phyloP scores from a whole-genome alignment of 2,888 invertebrate species.

The Caenorhabditis auriculariae region DNA sequence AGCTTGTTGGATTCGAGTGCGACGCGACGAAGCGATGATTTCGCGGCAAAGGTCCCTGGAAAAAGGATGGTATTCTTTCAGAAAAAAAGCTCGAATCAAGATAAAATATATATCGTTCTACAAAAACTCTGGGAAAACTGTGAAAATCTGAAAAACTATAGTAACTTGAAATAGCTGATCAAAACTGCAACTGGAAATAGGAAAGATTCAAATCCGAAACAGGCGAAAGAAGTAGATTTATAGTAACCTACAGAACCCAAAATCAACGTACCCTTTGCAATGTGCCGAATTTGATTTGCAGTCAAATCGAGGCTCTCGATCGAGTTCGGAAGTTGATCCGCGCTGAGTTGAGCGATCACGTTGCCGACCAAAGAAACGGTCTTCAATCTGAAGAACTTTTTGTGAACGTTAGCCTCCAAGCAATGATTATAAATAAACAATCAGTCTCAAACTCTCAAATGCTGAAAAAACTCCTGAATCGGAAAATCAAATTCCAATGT shows the following conservation, averaged over 20 bases:
- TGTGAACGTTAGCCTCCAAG: background rate
- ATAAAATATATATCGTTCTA: too few relatives aligned
- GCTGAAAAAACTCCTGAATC: background rate
- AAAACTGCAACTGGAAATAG: too few relatives aligned
- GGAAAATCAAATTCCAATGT: background rate
- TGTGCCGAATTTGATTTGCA: slow-evolving; percentile 14
- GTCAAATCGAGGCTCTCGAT: slow-evolving; percentile 38
- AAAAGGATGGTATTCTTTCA: too few relatives aligned
- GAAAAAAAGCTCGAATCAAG: too few relatives aligned
- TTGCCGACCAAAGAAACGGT: slow-evolving; percentile 38
- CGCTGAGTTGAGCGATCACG: slow-evolving; percentile 35
- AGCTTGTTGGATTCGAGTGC: slow-evolving; percentile 32
- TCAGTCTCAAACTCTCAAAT: background rate
- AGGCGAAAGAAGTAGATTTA: too few relatives aligned
- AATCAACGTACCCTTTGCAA: slow-evolving; percentile 20
- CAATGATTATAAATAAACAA: background rate
- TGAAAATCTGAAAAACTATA: too few relatives aligned
- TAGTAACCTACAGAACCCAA: too few relatives aligned
- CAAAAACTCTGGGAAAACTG: too few relatives aligned
- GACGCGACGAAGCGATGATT: slow-evolving; percentile 24
- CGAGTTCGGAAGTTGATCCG: slow-evolving; percentile 39
- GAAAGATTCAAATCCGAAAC: too few relatives aligned
- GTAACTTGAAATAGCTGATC: too few relatives aligned
- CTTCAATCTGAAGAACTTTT: slow-evolving; percentile 9
- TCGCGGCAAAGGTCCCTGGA: slow-evolving; percentile 18